These are phyloP conservation scores for Ochropacha duplaris DNA, from an alignment of 2,888 invertebrate genomes.

Conservation along the genomic window DNA sequence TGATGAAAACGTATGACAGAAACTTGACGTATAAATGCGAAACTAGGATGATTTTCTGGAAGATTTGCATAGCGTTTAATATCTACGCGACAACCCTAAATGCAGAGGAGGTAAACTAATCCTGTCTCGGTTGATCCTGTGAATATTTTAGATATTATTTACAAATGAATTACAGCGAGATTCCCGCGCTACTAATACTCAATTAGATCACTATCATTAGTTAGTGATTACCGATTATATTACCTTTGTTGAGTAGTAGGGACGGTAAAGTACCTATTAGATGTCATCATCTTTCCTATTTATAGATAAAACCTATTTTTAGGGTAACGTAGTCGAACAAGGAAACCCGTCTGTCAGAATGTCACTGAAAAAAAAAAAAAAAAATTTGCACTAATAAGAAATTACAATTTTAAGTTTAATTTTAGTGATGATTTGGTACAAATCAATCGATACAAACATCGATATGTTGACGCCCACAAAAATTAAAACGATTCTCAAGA, in stretches of 20 bases:
- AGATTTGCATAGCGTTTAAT: neutral
- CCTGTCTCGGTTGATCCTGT: constrained; percentile 26
- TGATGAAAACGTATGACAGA: no score
- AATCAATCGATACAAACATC: neutral
- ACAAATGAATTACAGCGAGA: constrained; percentile 20
- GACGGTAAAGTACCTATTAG: neutral
- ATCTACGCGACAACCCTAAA: constrained; percentile 22
- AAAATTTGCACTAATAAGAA: no score
- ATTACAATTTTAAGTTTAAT: no score
- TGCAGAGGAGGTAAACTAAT: constrained; percentile 27
- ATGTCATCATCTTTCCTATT: no score
- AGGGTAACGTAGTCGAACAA: no score
- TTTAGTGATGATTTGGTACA: neutral
- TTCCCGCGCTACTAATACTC: constrained; percentile 10
- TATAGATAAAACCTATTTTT: no score
- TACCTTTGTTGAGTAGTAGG: neutral
- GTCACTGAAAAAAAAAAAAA: no score
- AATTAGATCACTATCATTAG: constrained; percentile 17
- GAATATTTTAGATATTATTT: constrained; percentile 33
- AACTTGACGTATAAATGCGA: no score
- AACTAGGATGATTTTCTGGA: no score
- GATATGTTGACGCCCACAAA: neutral
- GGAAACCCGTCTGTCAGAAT: no score
- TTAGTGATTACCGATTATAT: constrained; percentile 1
- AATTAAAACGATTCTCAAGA: neutral